Base-by-base conservation (phyloP, 2,797 vertebrate species). In the Eidolon dupreanum region DNA sequence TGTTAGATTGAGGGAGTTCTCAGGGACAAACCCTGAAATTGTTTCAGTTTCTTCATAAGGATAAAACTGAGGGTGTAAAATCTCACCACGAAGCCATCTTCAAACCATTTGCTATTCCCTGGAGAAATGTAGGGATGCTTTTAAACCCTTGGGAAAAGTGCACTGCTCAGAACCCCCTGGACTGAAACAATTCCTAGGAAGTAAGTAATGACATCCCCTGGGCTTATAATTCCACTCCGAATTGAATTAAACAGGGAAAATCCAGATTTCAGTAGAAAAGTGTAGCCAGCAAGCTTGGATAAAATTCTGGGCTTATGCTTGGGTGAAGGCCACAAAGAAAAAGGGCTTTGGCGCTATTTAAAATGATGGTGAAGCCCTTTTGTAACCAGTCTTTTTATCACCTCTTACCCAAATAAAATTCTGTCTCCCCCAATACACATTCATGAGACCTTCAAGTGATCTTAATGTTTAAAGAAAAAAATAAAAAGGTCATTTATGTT, bases 401-500 rank as follows among this genome's bases (percentile, higher is more conserved):
- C 81, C 55, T 96, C 70, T 93, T 95, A 36, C 70, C 59, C 81
- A 73, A 79, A 71, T 88, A 71, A 97, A 97, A 96, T 95, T 88
- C 93, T 71, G 92, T 95, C 95, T 88, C 82, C 51, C 88, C 51
- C 93, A 95, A 88, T 38, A 82, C 38, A 94, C 55, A 92, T 83
- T 95, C 95, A 94, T 15, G 46, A 94, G 97, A 95, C 70, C 88
- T 81, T 92, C 31, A 43, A 41, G 87, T 0, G 4, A 97, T 84
- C 68, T 93, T 95, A 95, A 94, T 33, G 31, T 59, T 89, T 93
- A 65, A 55, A 78, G 81, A 26, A 55, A 65, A 57, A 41, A 59
- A 93, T 94, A 95, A 57, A 92, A 95, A 74, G 87, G 82, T 95
- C 70, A 97, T 88, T 96, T 82, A 46, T 95, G 89, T 92, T 93